Percentiles rank a stretch among this genome's conserved stretches.
Evolutionary conservation across 2,797 vertebrate species (phyloP).

Genomic region (Rousettus madagascariensis): DNA sequence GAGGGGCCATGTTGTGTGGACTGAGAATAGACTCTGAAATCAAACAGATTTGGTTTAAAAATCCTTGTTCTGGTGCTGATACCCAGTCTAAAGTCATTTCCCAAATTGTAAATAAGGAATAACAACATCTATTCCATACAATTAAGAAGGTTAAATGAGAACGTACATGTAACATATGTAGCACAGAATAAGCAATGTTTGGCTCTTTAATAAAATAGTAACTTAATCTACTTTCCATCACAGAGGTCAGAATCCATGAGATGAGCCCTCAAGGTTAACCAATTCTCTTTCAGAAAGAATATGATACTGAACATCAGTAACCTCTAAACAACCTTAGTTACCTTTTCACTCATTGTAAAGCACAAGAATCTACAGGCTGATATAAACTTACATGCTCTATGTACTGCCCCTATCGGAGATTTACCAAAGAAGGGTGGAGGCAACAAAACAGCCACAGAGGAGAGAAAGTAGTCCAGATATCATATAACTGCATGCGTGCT

Average conservation of each 20-base stretch:
- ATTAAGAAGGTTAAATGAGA: neutral
- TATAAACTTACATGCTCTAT: neutral
- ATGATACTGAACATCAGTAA: neutral
- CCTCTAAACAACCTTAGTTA: neutral
- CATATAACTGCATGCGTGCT: neutral
- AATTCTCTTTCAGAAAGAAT: neutral
- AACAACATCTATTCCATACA: neutral
- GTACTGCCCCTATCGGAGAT: neutral
- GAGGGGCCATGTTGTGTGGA: neutral
- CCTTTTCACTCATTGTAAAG: neutral
- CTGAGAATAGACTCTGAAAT: neutral
- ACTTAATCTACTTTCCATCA: neutral
- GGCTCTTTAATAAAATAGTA: neutral
- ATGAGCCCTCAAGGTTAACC: neutral
- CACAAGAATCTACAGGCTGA: neutral
- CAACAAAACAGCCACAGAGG: neutral
- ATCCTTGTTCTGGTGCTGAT: neutral
- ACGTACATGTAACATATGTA: neutral
- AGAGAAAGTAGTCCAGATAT: neutral
- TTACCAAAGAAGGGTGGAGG: neutral
- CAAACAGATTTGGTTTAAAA: neutral
- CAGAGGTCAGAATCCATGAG: neutral
- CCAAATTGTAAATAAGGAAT: neutral
- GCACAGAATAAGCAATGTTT: neutral
- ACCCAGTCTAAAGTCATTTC: neutral